Percentiles rank a stretch among this genome's conserved stretches.
Conservation (phyloP, 2,797 vertebrate genomes). For the Prunella strophiata region DNA sequence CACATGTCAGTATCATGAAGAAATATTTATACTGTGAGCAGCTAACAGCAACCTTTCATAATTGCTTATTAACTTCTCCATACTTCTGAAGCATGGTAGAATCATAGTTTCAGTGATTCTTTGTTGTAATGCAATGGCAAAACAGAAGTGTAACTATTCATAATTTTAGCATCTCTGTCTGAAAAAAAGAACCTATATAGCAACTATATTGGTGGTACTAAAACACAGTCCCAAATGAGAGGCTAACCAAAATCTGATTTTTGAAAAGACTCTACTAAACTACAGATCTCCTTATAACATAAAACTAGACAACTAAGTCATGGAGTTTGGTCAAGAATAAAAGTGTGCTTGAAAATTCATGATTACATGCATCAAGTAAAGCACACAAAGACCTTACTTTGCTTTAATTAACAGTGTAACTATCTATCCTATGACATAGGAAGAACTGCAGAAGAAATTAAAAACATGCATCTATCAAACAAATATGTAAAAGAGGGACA, state of each 20-base stretch:
- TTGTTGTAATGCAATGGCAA: neutral
- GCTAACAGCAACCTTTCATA: neutral
- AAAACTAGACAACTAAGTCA: neutral
- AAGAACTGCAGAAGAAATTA: neutral
- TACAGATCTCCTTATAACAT: neutral
- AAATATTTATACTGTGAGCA: conserved; percentile 17
- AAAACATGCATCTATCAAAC: neutral
- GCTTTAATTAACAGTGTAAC: neutral
- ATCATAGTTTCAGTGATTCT: conserved; percentile 22
- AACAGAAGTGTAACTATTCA: neutral
- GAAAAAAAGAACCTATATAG: neutral
- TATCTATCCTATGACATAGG: neutral
- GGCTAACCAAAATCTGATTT: neutral
- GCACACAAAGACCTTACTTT: neutral
- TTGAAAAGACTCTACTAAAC: neutral
- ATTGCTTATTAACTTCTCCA: neutral
- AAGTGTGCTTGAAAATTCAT: neutral
- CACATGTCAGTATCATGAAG: conserved; percentile 3
- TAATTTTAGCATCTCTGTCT: neutral
- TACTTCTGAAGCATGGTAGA: neutral
- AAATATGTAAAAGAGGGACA: neutral
- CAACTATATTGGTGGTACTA: neutral
- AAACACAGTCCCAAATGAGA: neutral
- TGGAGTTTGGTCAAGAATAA: neutral
- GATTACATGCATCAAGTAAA: neutral